Conservation (phyloP, 2,888 invertebrate genomes). For the Apotomis betuletana region DNA sequence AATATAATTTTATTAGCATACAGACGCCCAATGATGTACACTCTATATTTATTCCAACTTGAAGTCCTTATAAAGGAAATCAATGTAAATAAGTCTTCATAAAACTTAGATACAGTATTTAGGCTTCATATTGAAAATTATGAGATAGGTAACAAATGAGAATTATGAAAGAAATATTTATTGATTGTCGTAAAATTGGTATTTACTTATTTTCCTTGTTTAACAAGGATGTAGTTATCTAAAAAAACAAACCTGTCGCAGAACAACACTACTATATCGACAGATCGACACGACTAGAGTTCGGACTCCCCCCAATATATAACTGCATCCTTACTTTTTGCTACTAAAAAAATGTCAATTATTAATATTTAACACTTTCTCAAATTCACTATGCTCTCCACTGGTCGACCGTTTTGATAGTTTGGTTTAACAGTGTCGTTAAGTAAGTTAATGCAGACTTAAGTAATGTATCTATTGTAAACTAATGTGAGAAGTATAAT, state of each 20-base stretch:
- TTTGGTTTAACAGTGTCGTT: constrained; percentile 50
- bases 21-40: constrained; percentile 76
- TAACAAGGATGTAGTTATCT: constrained; percentile 50
- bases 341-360: constrained; percentile 55
- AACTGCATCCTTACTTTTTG: constrained; percentile 47
- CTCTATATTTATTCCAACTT: constrained; percentile 71
- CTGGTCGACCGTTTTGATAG: constrained; percentile 47
- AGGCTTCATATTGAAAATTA: constrained; percentile 72
- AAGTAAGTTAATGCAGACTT: constrained; percentile 58
- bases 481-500: constrained; percentile 77
- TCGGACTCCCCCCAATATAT: constrained; percentile 46
- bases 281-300: constrained; percentile 9
- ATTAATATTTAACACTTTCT: constrained; percentile 59
- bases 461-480: constrained; percentile 50
- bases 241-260: constrained; percentile 5
- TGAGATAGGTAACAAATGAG: constrained; percentile 69
- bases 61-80: constrained; percentile 76
- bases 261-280: constrained; percentile 12
- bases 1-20: constrained; percentile 79
- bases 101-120: constrained; percentile 71
- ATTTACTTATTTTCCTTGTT: constrained; percentile 63
- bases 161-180: constrained; percentile 74
- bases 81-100: constrained; percentile 76
- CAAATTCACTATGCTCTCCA: constrained; percentile 55
- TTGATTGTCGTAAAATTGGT: constrained; percentile 59